phyloP scores from a whole-genome alignment of 2,113 vertebrate genomes.

The Paradoxurus hermaphroditus region DNA sequence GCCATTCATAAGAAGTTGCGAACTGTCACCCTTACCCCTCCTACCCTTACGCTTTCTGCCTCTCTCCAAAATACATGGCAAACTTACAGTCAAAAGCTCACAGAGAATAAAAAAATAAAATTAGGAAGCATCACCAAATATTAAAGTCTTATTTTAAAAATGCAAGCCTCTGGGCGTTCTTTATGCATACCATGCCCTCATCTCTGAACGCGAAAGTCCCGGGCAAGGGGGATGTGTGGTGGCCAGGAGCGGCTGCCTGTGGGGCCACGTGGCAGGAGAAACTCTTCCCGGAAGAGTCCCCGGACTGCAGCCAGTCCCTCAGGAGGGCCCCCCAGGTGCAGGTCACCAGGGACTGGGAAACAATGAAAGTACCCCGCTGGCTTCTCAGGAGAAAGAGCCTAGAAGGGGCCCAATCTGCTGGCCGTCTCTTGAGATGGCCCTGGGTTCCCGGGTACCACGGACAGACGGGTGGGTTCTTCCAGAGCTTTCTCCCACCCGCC shows the following conservation, averaged over 20 bases:
- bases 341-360: not conserved
- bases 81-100: not conserved
- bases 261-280: not conserved
- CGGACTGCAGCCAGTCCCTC: not conserved
- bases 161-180: not conserved
- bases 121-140: not conserved
- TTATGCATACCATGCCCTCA: fast-evolving
- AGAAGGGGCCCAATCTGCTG: no score
- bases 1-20: fast-evolving
- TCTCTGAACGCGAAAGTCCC: fast-evolving
- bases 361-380: fast-evolving
- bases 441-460: not conserved
- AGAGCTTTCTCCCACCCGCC: not conserved
- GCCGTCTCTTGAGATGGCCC: not conserved
- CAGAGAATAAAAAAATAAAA: not conserved
- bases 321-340: not conserved
- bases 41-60: not conserved
- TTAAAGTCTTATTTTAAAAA: not conserved
- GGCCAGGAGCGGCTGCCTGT: not conserved
- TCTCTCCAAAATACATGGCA: not conserved
- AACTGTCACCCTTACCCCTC: not conserved
- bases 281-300: not conserved
- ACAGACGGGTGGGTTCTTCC: not conserved
- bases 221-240: fast-evolving
- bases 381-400: not conserved